These are phyloP conservation scores for Lepidurus arcticus DNA, from an alignment of 1,140 invertebrate genomes.

Conservation along the genomic window DNA sequence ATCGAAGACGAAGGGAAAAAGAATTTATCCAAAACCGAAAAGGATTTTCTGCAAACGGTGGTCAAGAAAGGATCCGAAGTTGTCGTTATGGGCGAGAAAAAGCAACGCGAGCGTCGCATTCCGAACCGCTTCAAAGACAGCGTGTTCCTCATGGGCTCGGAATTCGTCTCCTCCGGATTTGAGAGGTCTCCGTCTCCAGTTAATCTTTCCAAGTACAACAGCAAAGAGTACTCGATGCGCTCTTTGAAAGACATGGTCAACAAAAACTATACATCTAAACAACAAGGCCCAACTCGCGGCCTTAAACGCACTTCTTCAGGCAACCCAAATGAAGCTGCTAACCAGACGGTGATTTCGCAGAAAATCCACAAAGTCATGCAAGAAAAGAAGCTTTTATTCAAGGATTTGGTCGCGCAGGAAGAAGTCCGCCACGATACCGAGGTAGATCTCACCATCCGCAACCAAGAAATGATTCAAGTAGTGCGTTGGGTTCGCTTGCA, in stretches of 20 bases:
- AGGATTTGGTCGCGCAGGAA: conserved; percentile 23
- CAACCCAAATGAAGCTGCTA: background rate
- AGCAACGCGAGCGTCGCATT: background rate
- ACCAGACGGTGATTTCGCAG: background rate
- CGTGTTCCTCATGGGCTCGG: background rate
- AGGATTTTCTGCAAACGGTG: background rate
- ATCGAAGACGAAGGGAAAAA: background rate
- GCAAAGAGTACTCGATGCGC: background rate
- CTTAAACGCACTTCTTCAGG: background rate
- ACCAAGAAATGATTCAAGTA: conserved; percentile 23
- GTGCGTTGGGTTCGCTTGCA: conserved; percentile 26
- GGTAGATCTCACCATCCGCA: conserved; percentile 19
- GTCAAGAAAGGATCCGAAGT: background rate
- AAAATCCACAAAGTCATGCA: conserved; percentile 27
- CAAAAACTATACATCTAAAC: background rate
- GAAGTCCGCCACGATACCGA: conserved; percentile 5
- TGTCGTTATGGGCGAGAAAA: background rate
- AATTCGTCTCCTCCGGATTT: background rate
- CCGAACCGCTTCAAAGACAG: background rate
- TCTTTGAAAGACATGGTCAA: background rate
- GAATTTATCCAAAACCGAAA: background rate
- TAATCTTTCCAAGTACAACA: background rate
- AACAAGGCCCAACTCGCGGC: background rate
- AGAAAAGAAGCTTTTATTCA: conserved; percentile 1
- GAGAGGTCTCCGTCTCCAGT: background rate